Base-by-base conservation (phyloP, 1,140 invertebrate genomes). In the Onthophagus taurus region DNA sequence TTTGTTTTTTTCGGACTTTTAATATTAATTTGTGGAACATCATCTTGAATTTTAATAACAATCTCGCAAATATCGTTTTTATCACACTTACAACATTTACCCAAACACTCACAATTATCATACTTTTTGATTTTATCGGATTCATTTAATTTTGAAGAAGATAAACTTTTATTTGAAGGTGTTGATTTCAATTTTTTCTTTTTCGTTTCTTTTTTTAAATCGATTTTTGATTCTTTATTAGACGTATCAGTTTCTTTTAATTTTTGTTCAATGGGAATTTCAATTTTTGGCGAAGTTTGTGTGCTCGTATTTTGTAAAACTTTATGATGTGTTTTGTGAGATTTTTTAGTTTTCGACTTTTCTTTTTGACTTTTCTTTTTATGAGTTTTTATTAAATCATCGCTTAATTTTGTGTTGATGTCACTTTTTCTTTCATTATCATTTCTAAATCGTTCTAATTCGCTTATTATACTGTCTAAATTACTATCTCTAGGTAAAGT, bases 291-390 rank as follows among this genome's bases (percentile, higher is more conserved):
- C 9, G 57, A 55, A 0, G 60, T 62, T 47, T 62, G 60, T 1
- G 60, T 62, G 33, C 60, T 62, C 1, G 41, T 58, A 48, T 62
- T 62, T 49, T 62, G 60, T 33, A 58, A 44, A 21, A 59, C 43
- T 4, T 60, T 23, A 19, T 53, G 48, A 43, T 50, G 46, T 16
- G 19, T 24, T 23, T 38, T 45, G 8, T 24, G 18, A 14, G 34
- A 39, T 5, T 21, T 8, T 46, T 46, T 50, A 21, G 45, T 37
- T 30, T 18, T 34, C 8, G 47, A n/a, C n/a, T n/a, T n/a, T n/a
- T n/a, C n/a, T n/a, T n/a, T n/a, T n/a, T n/a, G n/a, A n/a, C n/a
- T n/a, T n/a, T n/a, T n/a, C n/a, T n/a, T n/a, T n/a, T n/a, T n/a
- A n/a, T n/a, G n/a, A n/a, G n/a, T n/a, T n/a, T n/a, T n/a, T n/a